Percentiles rank a stretch among this genome's conserved stretches.
Evolutionary conservation across 2,113 vertebrate species (phyloP).

Genomic region (Struthidea cinerea): DNA sequence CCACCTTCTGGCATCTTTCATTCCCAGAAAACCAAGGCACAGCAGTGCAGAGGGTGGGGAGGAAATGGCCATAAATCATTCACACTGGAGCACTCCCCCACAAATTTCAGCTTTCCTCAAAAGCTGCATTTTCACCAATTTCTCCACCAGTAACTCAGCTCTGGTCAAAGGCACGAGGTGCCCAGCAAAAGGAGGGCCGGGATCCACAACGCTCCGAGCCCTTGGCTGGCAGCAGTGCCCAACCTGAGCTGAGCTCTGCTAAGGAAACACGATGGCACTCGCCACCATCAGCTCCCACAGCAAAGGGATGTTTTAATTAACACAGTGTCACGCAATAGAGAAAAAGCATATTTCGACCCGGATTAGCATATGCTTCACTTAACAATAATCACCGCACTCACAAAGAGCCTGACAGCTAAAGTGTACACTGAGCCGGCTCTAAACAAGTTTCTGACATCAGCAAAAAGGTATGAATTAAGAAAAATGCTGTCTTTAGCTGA

Average conservation of each 20-base stretch:
- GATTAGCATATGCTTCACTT: constrained; percentile 30
- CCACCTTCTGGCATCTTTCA: not conserved
- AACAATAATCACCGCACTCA: not conserved
- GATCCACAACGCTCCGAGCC: accelerated
- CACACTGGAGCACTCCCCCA: not conserved
- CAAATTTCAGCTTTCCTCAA: not conserved
- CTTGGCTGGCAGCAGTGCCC: not conserved
- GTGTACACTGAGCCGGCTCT: not conserved
- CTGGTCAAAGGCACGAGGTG: accelerated
- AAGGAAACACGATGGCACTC: not conserved
- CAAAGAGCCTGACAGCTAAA: constrained; percentile 16
- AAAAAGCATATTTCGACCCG: constrained; percentile 25
- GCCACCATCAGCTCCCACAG: not conserved
- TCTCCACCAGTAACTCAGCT: not conserved
- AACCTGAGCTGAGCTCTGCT: not conserved
- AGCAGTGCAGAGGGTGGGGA: not conserved
- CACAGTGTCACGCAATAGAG: not conserved
- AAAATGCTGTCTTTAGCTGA: not conserved
- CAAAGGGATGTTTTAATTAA: constrained; percentile 25
- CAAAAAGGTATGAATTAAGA: not conserved
- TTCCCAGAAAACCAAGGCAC: not conserved
- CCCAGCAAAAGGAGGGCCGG: not conserved
- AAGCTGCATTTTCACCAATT: not conserved
- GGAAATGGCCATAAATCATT: not conserved
- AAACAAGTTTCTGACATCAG: not conserved